Evolutionary conservation across 1,140 invertebrate species (phyloP), one percentile per base, ranked within the genome.

Genomic region (Choristoneura fumiferana): DNA sequence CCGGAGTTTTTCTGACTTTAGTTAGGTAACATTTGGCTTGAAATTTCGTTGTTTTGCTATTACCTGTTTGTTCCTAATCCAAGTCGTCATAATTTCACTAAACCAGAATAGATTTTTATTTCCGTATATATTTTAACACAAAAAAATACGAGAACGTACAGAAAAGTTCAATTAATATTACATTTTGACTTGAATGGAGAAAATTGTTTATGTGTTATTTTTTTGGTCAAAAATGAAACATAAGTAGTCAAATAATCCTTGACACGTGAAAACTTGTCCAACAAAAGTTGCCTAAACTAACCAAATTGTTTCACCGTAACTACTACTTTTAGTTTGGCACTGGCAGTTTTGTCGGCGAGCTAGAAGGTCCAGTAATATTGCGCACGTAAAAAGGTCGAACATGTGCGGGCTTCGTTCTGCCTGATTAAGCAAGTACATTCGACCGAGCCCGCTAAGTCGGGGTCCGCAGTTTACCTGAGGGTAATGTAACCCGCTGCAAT

Each of bases 321-420:
- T 54, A 35, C 9, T 54, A 49, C 18, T 22, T 49, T 49, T 49
- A 33, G 43, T 49, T 49, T 33, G 43, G 43, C 18, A 49, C 22
- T 33, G 43, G 43, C 18, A 49, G 18, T 29, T 49, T 49, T 45
- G 40, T 45, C 43, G 43, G 22, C 22, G 22, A 22, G 17, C n/a
- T 18, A 22, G 43, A 49, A 18, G 10, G 40, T 29, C 17, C 40
- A 18, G 22, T 49, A 49, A 29, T 49, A 49, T 49, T 29, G 43
- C 43, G 43, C 43, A 49, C 43, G n/a, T 49, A 14, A 18, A 49
- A 49, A 49, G 43, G 43, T 49, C 43, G 43, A 49, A 10, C 43
- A 49, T 29, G 43, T 18, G 43, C 22, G 43, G 17, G 40, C 22
- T 45, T n/a, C 40, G 10, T 49, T 49, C 43, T 49, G 43, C 10